Evolutionary conservation across 1,140 invertebrate species (phyloP), one percentile per base, ranked within the genome.

Genomic region (Euschistus heros): DNA sequence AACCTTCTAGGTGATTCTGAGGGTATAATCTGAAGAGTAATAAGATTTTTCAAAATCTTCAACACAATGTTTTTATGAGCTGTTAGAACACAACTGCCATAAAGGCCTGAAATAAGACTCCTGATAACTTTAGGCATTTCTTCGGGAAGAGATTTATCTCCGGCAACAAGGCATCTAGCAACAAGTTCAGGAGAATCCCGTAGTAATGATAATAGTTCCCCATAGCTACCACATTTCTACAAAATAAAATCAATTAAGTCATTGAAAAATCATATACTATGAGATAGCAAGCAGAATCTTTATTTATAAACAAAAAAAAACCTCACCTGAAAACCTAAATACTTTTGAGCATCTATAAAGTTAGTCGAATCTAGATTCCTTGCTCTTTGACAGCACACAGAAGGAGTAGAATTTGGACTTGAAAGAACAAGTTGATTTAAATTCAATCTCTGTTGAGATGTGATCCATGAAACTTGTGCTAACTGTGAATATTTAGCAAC

Each of bases 281-380:
- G 10, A 6, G 5, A 37, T 37, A 13, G 13, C 10, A 10, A 37
- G 7, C 5, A 37, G 13, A 10, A 1, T 46, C 10, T 46, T 44
- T 44, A 63, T 47, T 26, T 10, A 13, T 10, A 26, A 37, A 37
- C 8, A 26, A 46, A 47, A 46, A 63, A 17, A 17, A 15, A 4
- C 17, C 74, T 72, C 74, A 86, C 85, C 76, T 85, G 84, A 73
- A 89, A 91, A 71, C 86, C 85, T 62, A 96, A 76, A 57, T 86
- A 83, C 77, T 93, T 92, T 73, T 93, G 91, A 27, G 86, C 89
- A 75, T 97, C 91, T 44, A 94, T 78, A 76, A 97, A 97, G 60
- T 84, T 82, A 2, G 87, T 84, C 71, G 83, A 84, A 69, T 92
- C 87, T 24, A 95, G 79, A 50, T 81, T 76, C 74, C 88, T 90